Conservation (phyloP, 1,140 invertebrate genomes). For the Calycopis cecrops region DNA sequence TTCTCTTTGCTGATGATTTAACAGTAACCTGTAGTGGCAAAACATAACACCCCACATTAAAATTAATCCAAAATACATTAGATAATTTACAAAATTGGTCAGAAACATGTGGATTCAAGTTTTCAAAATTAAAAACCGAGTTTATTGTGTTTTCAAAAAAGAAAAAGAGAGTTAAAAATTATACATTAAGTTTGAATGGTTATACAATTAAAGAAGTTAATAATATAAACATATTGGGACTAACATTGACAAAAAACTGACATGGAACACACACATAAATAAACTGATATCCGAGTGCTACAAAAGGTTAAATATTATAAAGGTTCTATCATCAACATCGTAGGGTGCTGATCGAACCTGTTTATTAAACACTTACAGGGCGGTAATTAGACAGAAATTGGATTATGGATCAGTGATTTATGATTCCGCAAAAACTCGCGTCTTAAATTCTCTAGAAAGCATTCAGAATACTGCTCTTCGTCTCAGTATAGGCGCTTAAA, state of each 20-base stretch:
- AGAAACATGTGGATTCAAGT: constrained; percentile 12
- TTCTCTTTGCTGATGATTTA: constrained; percentile 24
- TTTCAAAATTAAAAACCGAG: constrained; percentile 16
- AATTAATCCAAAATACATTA: constrained; percentile 16
- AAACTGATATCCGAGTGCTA: constrained; percentile 22
- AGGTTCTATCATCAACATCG: constrained; percentile 19
- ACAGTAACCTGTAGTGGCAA: constrained; percentile 19
- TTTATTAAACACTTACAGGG: constrained; percentile 19
- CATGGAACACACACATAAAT: constrained; percentile 22
- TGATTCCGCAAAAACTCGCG: constrained; percentile 21
- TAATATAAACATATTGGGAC: constrained; percentile 21
- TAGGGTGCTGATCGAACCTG: constrained; percentile 22
- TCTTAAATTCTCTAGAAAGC: constrained; percentile 19
- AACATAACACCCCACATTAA: constrained; percentile 17
- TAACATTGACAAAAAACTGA: constrained; percentile 25
- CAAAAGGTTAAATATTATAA: constrained; percentile 23
- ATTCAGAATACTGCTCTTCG: constrained; percentile 23
- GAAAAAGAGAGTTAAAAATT: constrained; percentile 16
- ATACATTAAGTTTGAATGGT: constrained; percentile 14
- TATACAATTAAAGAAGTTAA: constrained; percentile 21
- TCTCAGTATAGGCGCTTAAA: constrained; percentile 15
- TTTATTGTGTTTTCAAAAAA: constrained; percentile 15
- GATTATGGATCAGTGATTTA: constrained; percentile 25
- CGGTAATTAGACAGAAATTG: constrained; percentile 23
- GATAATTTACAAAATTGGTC: constrained; percentile 9